Evolutionary conservation across 2,113 vertebrate species (phyloP), one percentile per base, ranked within the genome.

Genomic region (Scophthalmus maximus): DNA sequence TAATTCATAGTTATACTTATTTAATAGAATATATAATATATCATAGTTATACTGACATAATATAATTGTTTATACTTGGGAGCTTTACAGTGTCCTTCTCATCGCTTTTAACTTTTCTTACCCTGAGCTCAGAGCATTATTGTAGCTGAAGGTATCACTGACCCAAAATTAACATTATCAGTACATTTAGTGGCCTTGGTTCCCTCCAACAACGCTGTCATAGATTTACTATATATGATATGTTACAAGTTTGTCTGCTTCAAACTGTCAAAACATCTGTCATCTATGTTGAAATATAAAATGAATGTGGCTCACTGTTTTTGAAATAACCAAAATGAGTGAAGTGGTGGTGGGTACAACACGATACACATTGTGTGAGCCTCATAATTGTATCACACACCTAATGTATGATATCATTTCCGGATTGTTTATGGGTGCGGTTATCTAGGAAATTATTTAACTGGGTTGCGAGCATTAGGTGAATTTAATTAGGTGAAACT

Each of bases 401-500:
- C 29, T 27, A 26, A 67, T 50, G 30, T 46, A 53, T 66, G 53
- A 62, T 29, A 69, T 68, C 27, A 76, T 51, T 68, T n/a, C 8
- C 42, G 62, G 29, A 61, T 65, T 68, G 65, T 57, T 52, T 42
- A 76, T 17, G 17, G 44, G 27, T 70, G 44, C 22, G 51, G 56
- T 63, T 64, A 26, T 34, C 23, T 32, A 20, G 26, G 49, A 58
- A 72, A 55, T 34, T n/a, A 61, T 61, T 66, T 9, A 51, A 0
- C 34, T 15, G 34, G 23, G 8, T 32, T 2, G 1, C 34, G 46
- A 51, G 8, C 38, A 46, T 62, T 58, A 18, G 8, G 1, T 76
- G 1, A 53, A 66, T 49, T 42, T 47, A 57, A 34, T 68, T 30
- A 60, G 12, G 11, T 67, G 12, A 38, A 70, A 74, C 30, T 56